Evolutionary conservation across 2,113 vertebrate genomes (phyloP).

Genomic region (Pyxicephalus adspersus): DNA sequence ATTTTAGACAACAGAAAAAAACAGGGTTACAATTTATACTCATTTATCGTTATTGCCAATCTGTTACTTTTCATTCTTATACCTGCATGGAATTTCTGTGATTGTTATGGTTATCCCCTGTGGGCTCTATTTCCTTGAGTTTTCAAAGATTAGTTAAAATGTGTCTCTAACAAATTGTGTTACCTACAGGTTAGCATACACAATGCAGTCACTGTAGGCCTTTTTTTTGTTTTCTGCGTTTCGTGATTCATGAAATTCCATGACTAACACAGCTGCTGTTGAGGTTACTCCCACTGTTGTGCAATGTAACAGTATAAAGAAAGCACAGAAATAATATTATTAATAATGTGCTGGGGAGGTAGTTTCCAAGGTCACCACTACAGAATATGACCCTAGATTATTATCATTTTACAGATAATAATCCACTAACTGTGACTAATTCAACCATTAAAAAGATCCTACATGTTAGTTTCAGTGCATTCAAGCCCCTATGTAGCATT

Average conservation of each 20-base stretch:
- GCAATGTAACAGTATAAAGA: background rate
- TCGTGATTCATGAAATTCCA: slow-evolving; percentile 17
- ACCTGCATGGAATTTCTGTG: too few relatives aligned
- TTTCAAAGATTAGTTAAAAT: too few relatives aligned
- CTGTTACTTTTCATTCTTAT: too few relatives aligned
- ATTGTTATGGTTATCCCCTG: too few relatives aligned
- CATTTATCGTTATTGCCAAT: too few relatives aligned
- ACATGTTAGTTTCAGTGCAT: too few relatives aligned
- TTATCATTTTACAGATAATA: background rate
- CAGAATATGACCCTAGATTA: background rate
- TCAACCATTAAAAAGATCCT: background rate
- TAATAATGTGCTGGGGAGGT: slow-evolving; percentile 1
- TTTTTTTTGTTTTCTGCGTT: background rate
- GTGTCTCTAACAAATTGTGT: too few relatives aligned
- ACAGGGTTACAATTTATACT: too few relatives aligned
- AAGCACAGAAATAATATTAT: background rate
- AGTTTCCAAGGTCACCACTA: slow-evolving; percentile 10
- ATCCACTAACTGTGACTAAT: background rate
- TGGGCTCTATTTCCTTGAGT: too few relatives aligned
- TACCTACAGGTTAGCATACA: too few relatives aligned
- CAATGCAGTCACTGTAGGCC: background rate
- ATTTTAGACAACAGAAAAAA: too few relatives aligned
- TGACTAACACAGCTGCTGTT: slow-evolving; percentile 11
- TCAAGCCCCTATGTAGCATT: too few relatives aligned
- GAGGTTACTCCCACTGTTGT: background rate